Base-by-base conservation (phyloP, 2,888 invertebrate genomes). In the Mesodorylaimus sp. region DNA sequence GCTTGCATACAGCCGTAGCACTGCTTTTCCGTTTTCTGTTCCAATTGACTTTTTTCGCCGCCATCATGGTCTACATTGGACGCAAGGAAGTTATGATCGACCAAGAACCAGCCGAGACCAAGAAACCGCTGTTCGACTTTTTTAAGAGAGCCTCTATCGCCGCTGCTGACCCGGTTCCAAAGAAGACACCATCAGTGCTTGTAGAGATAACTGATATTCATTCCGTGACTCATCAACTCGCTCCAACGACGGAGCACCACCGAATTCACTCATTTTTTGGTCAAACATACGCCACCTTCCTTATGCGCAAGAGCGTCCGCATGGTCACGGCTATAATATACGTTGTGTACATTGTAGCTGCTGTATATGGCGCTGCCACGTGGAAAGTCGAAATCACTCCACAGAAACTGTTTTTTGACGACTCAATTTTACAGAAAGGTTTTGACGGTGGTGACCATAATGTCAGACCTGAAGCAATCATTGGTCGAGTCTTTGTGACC, bases 1-100 rank as follows among this genome's bases (percentile, higher is more conserved):
- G 88, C 74, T 81, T 85, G 64, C 91, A 89, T 68, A 87, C 88
- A 1, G 55, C 58, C 41, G 56, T 59, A 3, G 61, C 64, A 3
- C 58, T 64, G 44, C 51, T 56, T 29, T 53, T 62, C 46, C 24
- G 62, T 0, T 64, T 64, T 52, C 25, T 64, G n/a, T 64, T 60
- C 52, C 64, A 63, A 54, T 58, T 62, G 32, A 64, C 63, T 3
- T 65, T 65, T 55, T 64, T 65, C 53, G 57, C 60, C 25, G 64
- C 56, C 1, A 53, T 59, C 24, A 51, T 64, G 2, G 58, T 61
- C 1, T 32, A 64, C 26, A 56, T 54, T 42, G 62, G 56, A 29
- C 48, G 55, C 36, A 58, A 58, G 57, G 64, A 64, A 54, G 54
- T n/a, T n/a, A n/a, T n/a, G n/a, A n/a, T n/a, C n/a, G n/a, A n/a